phyloP scores from a whole-genome alignment of 2,888 invertebrate genomes.

The Tetrapedia diversipes region DNA sequence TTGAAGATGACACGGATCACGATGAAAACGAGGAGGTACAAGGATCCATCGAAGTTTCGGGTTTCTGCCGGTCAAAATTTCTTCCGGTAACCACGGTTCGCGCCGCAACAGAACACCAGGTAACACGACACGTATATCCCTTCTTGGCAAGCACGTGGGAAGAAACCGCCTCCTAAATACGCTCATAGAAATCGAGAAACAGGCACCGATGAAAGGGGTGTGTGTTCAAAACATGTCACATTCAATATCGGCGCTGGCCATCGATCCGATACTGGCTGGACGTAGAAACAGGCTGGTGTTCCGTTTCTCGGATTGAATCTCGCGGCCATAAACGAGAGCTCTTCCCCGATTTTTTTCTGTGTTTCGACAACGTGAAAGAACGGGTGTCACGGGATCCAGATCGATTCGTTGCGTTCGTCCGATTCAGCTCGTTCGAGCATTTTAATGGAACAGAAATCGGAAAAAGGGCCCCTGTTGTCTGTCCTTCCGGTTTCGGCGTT shows the following conservation, averaged over 20 bases:
- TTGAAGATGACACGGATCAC: constrained; percentile 9
- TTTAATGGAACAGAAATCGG: neutral
- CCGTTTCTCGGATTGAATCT: constrained; percentile 37
- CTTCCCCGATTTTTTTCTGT: constrained; percentile 2
- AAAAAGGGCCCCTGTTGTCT: neutral
- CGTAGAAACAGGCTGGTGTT: constrained; percentile 39
- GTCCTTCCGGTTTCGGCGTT: constrained; percentile 38
- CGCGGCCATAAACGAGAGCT: neutral
- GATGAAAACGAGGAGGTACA: constrained; percentile 35
- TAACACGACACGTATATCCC: constrained; percentile 78
- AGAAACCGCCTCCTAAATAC: constrained; percentile 78
- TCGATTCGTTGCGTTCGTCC: constrained; percentile 19
- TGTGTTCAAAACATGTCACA: constrained; percentile 83
- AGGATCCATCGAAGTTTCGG: constrained; percentile 52
- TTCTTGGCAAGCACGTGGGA: constrained; percentile 79
- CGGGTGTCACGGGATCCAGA: neutral
- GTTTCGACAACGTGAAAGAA: neutral
- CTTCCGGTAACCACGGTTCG: constrained; percentile 69
- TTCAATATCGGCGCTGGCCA: constrained; percentile 80
- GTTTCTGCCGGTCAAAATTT: constrained; percentile 80
- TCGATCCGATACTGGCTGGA: constrained; percentile 75
- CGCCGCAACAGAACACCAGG: constrained; percentile 69
- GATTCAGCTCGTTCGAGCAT: constrained; percentile 3
- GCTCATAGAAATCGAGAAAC: constrained; percentile 80
- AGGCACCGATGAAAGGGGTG: constrained; percentile 75